phyloP scores from a whole-genome alignment of 2,113 vertebrate genomes.

The Carollia perspicillata region DNA sequence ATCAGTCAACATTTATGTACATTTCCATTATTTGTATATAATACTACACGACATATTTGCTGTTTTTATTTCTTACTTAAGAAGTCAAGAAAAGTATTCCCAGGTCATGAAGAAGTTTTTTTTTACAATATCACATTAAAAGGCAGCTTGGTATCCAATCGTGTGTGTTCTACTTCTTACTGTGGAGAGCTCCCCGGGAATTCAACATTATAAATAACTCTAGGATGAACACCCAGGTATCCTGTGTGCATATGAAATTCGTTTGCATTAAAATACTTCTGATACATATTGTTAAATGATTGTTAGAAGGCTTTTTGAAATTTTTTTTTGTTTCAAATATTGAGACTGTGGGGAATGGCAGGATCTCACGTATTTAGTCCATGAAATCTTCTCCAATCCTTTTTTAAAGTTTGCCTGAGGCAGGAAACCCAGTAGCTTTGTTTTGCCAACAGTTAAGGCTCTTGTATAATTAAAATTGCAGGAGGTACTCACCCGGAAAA shows the following conservation, averaged over 20 bases:
- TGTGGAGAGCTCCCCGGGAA: background rate
- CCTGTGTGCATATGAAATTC: background rate
- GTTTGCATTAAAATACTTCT: background rate
- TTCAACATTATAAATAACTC: background rate
- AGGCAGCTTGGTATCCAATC: background rate
- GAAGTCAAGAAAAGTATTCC: background rate
- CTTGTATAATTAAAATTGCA: slow-evolving; percentile 71
- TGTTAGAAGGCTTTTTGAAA: background rate
- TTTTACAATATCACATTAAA: background rate
- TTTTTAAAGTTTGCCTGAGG: slow-evolving; percentile 40
- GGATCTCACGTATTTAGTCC: background rate
- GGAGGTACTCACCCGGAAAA: slow-evolving; percentile 25
- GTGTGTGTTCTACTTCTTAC: background rate
- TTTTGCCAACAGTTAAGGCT: slow-evolving; percentile 53
- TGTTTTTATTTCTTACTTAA: slow-evolving; percentile 10
- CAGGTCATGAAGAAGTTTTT: background rate
- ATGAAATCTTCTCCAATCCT: background rate
- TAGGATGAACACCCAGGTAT: background rate
- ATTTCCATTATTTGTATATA: background rate
- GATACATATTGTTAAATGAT: background rate
- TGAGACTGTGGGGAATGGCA: background rate
- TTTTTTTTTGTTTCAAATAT: background rate
- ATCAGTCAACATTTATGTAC: background rate
- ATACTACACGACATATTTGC: background rate
- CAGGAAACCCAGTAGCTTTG: slow-evolving; percentile 60